Conservation (phyloP, 2,888 invertebrate species). For the Chalcosyrphus nemorum region DNA sequence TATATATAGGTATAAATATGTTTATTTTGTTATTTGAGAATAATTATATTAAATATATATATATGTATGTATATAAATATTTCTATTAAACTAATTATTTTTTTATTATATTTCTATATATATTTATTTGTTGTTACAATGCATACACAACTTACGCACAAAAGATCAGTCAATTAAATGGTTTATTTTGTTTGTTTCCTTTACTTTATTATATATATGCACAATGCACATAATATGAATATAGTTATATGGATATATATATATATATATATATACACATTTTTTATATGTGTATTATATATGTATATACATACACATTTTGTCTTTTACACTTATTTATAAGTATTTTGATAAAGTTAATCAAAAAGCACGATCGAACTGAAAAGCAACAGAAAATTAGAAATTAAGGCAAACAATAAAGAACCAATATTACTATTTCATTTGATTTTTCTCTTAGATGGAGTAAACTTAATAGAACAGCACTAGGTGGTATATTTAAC, state of each 20-base stretch:
- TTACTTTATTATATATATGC: constrained; percentile 1
- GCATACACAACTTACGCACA: constrained; percentile 44
- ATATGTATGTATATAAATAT: constrained; percentile 32
- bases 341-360: no score
- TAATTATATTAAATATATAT: constrained; percentile 1
- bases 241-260: neutral
- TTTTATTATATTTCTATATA: neutral
- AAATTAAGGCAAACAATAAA: neutral
- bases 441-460: constrained; percentile 2
- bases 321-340: no score
- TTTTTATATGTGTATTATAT: no score
- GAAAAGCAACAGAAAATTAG: no score
- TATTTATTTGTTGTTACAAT: constrained; percentile 2
- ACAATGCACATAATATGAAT: neutral
- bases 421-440: neutral
- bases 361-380: no score
- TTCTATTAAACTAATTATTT: constrained; percentile 28
- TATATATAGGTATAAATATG: constrained; percentile 8
- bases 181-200: constrained; percentile 18
- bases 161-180: constrained; percentile 59
- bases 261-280: neutral
- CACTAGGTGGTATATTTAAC: constrained; percentile 63
- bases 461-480: constrained; percentile 62
- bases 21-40: constrained; percentile 8
- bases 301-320: no score